Conservation (phyloP, 1,140 invertebrate genomes). For the Aphidius gifuensis region DNA sequence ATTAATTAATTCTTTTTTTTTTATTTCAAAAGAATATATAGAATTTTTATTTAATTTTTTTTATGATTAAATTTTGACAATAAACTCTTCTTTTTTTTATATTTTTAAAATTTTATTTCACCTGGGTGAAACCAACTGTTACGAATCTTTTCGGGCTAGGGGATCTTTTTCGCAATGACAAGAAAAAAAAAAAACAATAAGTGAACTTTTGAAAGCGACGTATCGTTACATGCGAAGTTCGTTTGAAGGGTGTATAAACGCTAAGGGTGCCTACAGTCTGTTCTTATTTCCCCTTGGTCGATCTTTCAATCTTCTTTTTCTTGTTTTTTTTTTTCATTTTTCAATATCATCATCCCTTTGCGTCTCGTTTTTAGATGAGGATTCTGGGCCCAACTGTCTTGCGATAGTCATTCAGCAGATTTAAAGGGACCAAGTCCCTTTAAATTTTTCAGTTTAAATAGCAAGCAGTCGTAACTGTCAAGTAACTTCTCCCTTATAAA, state of each 20-base stretch:
- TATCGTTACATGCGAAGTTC: not conserved
- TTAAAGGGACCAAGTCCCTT: slow-evolving; percentile 5
- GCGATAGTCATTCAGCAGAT: not conserved
- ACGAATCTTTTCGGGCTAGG: not conserved
- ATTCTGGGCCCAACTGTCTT: slow-evolving; percentile 2
- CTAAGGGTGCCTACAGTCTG: not conserved
- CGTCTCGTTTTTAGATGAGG: no score
- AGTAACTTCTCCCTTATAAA: no score
- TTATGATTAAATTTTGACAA: no score
- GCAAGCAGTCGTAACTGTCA: no score
- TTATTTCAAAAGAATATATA: no score
- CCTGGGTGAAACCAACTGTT: no score
- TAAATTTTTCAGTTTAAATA: no score
- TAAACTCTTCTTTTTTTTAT: no score
- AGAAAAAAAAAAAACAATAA: slow-evolving; percentile 16
- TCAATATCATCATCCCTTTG: slow-evolving; percentile 4
- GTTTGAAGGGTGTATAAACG: slow-evolving; percentile 5
- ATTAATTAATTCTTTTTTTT: no score
- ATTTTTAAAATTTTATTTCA: no score
- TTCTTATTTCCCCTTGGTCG: slow-evolving; percentile 2
- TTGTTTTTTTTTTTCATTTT: slow-evolving; percentile 17
- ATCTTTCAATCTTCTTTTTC: slow-evolving; percentile 19
- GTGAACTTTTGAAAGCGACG: slow-evolving; percentile 11
- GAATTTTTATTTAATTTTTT: no score
- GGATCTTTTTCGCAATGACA: slow-evolving; percentile 19